Evolutionary conservation across 2,888 invertebrate genomes (phyloP), one percentile per base, ranked within the genome.

Genomic region (Julus scandinavius): DNA sequence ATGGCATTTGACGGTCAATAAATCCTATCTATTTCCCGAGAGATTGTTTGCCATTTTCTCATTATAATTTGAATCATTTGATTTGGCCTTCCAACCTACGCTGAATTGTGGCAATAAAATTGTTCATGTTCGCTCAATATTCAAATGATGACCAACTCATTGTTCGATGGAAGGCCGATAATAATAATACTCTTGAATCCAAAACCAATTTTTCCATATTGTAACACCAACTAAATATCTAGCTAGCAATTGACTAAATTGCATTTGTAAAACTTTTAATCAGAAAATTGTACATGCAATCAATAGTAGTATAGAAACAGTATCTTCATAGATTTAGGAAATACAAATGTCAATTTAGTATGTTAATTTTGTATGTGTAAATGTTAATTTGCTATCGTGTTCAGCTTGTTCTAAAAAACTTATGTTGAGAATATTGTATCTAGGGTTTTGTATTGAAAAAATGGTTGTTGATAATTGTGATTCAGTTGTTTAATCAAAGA

Each of bases 21-120:
- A 87, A 87, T 87, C 54, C 41, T 54, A 41, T 72, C 58, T 50
- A 54, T 72, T 72, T 45, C 87, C 49, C 41, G 87, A 40, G 87
- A 87, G 87, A 87, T 63, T 72, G 72, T 87, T 87, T 87, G 72
- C 58, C 63, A 87, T 80, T 54, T 87, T 87, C 87, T 29, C 72
- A 41, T 87, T 87, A 87, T 87, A 87, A 87, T 87, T 87, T 87
- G 87, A 87, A 87, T 87, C 87, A 87, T 87, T 87, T 87, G 80
- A 87, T 87, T 63, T 87, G 72, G 58, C 87, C 40, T 72, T 29
- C 29, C 29, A 29, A 72, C 29, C 11, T 45, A 72, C 87, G 63
- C n/a, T 41, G 41, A 72, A 72, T 72, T 20, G 72, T 72, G 80
- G 87, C 87, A 87, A 87, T 87, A 87, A 87, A 87, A 87, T 63